Evolutionary conservation across 1,140 invertebrate genomes (phyloP).

Genomic region (Bombus ignitus): DNA sequence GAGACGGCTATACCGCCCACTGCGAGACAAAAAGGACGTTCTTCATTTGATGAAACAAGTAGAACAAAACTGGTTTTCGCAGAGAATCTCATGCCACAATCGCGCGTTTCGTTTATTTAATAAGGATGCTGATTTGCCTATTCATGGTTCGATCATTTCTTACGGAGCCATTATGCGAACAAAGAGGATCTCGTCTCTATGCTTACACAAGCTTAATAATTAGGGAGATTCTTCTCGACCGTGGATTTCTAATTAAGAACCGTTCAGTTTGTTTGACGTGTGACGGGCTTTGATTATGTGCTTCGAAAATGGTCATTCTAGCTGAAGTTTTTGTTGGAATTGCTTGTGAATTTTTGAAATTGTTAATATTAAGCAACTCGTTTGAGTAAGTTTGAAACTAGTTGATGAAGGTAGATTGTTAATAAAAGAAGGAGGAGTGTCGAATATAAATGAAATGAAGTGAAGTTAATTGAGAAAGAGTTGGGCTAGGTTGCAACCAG

Average conservation of each 20-base stretch:
- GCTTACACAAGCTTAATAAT: neutral
- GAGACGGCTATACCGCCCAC: conserved; percentile 63
- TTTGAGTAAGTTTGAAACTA: too few species aligned
- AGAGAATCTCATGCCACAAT: conserved; percentile 58
- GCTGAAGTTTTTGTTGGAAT: neutral
- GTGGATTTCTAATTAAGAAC: neutral
- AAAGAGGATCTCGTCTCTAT: neutral
- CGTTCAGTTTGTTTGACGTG: neutral
- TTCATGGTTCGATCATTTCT: conserved; percentile 17
- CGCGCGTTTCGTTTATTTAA: conserved; percentile 14
- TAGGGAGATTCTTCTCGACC: neutral
- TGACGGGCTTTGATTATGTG: too few species aligned
- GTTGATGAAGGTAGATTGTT: neutral
- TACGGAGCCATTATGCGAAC: neutral
- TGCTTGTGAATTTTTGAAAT: too few species aligned
- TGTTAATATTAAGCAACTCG: neutral
- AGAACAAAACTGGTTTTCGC: conserved; percentile 44
- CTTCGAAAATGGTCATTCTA: too few species aligned
- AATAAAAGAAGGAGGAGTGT: neutral
- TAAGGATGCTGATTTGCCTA: conserved; percentile 13
- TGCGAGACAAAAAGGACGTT: conserved; percentile 68
- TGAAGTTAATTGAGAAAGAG: neutral
- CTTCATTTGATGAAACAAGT: conserved; percentile 52
- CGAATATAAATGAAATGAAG: neutral
- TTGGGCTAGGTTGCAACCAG: neutral